phyloP scores from a whole-genome alignment of 2,113 vertebrate species.

The Eurypyga helias region DNA sequence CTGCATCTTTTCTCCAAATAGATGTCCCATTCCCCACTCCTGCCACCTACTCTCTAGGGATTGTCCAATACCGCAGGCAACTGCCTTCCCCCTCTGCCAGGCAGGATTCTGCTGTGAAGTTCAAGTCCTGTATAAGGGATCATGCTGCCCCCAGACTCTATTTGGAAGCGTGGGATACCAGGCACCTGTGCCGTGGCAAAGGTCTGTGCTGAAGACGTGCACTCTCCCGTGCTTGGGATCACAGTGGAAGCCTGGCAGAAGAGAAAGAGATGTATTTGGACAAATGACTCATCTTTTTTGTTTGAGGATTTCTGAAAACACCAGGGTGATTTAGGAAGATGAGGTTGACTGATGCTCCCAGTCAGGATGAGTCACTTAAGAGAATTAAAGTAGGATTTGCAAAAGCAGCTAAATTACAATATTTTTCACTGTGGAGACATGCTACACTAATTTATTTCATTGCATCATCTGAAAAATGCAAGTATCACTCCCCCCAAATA shows the following conservation, averaged over 20 bases:
- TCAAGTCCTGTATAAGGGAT: background rate
- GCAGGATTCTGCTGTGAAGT: background rate
- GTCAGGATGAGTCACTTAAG: background rate
- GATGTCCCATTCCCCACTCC: background rate
- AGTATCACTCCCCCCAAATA: background rate
- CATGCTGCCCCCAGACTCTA: fast-evolving
- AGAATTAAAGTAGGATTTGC: background rate
- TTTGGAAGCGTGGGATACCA: background rate
- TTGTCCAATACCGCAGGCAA: background rate
- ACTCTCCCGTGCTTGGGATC: background rate
- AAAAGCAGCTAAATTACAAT: background rate
- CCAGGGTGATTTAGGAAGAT: background rate
- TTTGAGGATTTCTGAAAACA: background rate
- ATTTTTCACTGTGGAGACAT: background rate
- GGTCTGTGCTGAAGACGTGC: background rate
- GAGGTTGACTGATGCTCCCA: background rate
- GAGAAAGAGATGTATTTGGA: background rate
- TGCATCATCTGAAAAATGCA: background rate
- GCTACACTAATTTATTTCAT: background rate
- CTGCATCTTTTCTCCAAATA: background rate
- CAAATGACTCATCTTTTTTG: background rate
- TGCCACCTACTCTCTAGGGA: background rate
- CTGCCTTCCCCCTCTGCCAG: background rate
- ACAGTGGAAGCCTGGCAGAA: background rate
- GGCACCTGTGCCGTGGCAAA: background rate